phyloP scores from a whole-genome alignment of 2,113 vertebrate genomes.

The Dicerorhinus sumatrensis region DNA sequence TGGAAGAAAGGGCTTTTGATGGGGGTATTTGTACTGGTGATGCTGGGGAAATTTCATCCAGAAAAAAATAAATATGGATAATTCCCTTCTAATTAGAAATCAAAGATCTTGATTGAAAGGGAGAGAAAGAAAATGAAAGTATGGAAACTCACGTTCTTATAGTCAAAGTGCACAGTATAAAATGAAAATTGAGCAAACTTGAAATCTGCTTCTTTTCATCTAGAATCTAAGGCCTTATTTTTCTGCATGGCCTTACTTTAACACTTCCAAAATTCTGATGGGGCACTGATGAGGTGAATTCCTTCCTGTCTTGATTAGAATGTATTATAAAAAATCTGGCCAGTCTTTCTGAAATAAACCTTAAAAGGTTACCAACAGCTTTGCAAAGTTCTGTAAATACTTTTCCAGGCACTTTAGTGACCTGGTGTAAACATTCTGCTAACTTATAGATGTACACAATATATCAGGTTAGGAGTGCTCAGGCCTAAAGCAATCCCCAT shows the following conservation, averaged over 20 bases:
- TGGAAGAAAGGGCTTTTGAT: conserved; percentile 37
- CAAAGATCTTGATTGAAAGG: conserved; percentile 13
- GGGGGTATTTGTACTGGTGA: conserved; percentile 27
- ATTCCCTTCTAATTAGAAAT: conserved; percentile 61
- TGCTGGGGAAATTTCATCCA: conserved; percentile 40
- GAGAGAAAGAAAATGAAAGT: conserved; percentile 36
- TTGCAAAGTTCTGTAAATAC: not conserved
- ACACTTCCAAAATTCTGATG: not conserved
- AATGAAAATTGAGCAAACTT: not conserved
- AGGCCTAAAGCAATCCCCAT: not conserved
- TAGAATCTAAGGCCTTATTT: not conserved
- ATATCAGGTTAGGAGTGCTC: not conserved
- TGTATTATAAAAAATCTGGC: not conserved
- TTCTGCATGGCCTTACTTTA: not conserved
- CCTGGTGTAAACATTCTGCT: not conserved
- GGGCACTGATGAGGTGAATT: not conserved
- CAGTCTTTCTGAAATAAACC: not conserved
- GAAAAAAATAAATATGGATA: conserved; percentile 43
- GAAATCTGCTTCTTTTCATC: not conserved
- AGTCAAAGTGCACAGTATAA: not conserved
- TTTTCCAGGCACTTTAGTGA: not conserved
- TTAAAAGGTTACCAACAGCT: not conserved
- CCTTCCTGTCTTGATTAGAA: not conserved
- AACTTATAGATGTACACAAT: not conserved
- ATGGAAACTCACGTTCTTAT: not conserved